Evolutionary conservation across 2,113 vertebrate species (phyloP).

Genomic region (Pithys albifrons): DNA sequence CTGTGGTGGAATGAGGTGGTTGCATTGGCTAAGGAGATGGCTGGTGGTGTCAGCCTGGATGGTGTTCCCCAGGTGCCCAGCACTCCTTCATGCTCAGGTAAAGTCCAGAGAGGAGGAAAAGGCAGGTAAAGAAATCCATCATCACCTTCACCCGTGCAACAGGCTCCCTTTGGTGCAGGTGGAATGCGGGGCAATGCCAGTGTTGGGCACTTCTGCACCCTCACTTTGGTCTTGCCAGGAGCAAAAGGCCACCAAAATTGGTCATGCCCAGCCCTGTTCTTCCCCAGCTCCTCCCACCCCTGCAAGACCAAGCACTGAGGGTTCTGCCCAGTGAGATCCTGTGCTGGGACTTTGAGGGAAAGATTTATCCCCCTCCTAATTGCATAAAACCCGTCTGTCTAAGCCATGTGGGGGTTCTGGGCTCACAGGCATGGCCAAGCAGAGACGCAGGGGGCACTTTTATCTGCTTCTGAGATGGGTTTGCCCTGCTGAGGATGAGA

Average conservation of each 20-base stretch:
- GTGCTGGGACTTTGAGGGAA: not conserved
- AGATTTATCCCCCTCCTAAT: not conserved
- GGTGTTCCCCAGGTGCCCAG: not conserved
- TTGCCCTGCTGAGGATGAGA: not conserved
- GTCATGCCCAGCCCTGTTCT: not conserved
- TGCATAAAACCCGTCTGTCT: not conserved
- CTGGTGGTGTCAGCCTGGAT: not conserved
- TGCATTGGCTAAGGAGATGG: accelerated
- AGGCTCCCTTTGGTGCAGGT: not conserved
- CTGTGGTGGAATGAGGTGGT: not conserved
- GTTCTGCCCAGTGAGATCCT: not conserved
- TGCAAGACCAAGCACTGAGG: not conserved
- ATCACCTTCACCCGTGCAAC: accelerated
- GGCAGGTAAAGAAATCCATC: not conserved
- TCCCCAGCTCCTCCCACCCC: not conserved
- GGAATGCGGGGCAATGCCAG: accelerated
- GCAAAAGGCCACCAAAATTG: not conserved
- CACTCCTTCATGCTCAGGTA: not conserved
- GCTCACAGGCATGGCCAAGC: not conserved
- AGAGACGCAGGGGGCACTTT: not conserved
- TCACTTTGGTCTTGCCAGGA: not conserved
- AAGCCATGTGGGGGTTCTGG: not conserved
- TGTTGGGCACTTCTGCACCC: not conserved
- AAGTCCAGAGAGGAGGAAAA: not conserved
- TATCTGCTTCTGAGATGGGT: not conserved